Percentiles rank a stretch among this genome's conserved stretches.
These are phyloP conservation scores for Sebastes steindachneri DNA, from an alignment of 2,797 vertebrate genomes.

Conservation along the genomic window DNA sequence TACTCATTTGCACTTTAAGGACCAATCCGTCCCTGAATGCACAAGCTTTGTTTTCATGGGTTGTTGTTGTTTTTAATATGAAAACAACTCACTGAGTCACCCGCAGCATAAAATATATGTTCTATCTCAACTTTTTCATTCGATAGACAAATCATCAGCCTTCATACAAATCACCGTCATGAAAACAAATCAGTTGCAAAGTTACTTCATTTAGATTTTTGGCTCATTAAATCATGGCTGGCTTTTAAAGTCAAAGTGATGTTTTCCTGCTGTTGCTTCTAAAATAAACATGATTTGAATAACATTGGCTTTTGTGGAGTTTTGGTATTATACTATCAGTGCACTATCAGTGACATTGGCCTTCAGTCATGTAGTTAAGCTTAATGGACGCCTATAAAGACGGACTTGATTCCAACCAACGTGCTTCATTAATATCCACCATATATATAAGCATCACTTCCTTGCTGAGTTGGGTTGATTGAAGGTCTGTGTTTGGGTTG, in stretches of 20 bases:
- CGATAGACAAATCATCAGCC: background rate
- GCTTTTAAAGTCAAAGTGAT: slow-evolving; percentile 38
- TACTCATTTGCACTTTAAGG: slow-evolving; percentile 76
- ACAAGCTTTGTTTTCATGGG: slow-evolving; percentile 37
- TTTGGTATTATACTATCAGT: background rate
- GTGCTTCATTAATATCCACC: background rate
- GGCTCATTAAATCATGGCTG: background rate
- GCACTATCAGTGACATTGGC: background rate
- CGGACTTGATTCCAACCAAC: background rate
- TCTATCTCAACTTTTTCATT: background rate
- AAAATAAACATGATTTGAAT: slow-evolving; percentile 63
- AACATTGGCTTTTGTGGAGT: background rate
- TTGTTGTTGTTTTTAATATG: slow-evolving; percentile 5
- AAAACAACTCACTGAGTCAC: slow-evolving; percentile 25
- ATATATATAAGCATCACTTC: background rate
- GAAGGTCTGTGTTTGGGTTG: background rate
- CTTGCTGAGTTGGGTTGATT: background rate
- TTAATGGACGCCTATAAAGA: background rate
- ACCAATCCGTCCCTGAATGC: slow-evolving; percentile 28
- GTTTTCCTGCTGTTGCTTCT: slow-evolving; percentile 59
- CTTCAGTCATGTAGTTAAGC: background rate
- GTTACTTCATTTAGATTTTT: background rate
- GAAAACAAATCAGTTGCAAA: background rate
- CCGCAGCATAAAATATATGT: slow-evolving; percentile 1
- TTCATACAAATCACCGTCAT: background rate